Base-by-base conservation (phyloP, 2,888 invertebrate genomes). In the Diploptera punctata region DNA sequence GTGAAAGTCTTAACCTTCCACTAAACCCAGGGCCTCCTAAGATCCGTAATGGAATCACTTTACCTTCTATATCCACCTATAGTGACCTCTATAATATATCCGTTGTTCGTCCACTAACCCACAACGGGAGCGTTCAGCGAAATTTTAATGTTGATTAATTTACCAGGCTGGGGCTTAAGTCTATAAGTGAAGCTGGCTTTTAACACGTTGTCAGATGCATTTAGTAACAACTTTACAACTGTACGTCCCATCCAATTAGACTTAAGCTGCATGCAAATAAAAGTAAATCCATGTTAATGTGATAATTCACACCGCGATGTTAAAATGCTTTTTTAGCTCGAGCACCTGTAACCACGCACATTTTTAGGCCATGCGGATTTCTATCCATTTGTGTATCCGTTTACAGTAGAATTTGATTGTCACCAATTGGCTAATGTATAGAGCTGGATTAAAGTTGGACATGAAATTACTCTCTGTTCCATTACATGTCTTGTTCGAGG, bases 201-300 rank as follows among this genome's bases (percentile, higher is more conserved):
- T n/a, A n/a, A n/a, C n/a, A n/a, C n/a, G n/a, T n/a, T n/a, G n/a
- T n/a, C n/a, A n/a, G n/a, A n/a, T n/a, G n/a, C n/a, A n/a, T n/a
- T n/a, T n/a, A 57, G 57, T 29, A 0, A n/a, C 29, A 13, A 24
- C 7, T n/a, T 57, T 29, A n/a, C 57, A 57, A 1, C 31, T 57
- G n/a, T 16, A 57, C n/a, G 29, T 29, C 57, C 16, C 29, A 16
- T 31, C 16, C 29, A 57, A 57, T 57, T 57, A 29, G n/a, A 21
- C 13, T 57, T 29, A 10, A 57, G 57, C 29, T 29, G 21, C 24
- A 29, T 29, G 21, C 9, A 16, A 57, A 57, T n/a, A 57, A 31
- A 57, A 57, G n/a, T 29, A 29, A 57, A 57, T 29, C n/a, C 57
- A 9, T 29, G 16, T n/a, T 57, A 57, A 57, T 57, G 31, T 57